phyloP scores from a whole-genome alignment of 2,888 invertebrate genomes.

The Rhaphigaster nebulosa region DNA sequence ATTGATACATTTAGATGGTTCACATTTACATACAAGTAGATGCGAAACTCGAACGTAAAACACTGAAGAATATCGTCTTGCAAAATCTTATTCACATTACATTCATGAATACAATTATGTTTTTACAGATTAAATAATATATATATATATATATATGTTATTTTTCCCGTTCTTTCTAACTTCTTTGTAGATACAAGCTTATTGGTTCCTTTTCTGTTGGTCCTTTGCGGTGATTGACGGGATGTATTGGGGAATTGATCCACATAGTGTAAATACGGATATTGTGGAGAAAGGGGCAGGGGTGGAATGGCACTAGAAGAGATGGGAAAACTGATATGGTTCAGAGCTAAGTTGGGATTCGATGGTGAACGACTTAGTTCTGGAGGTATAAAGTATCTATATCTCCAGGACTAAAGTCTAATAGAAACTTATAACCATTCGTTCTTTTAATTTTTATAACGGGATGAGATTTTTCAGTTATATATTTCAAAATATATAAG shows the following conservation, averaged over 20 bases:
- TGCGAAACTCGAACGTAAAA: too few relatives aligned
- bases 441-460: too few relatives aligned
- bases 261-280: neutral
- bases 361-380: neutral
- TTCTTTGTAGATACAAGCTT: neutral
- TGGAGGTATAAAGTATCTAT: neutral
- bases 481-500: too few relatives aligned
- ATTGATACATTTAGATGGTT: too few relatives aligned
- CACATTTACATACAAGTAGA: too few relatives aligned
- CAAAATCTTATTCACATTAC: too few relatives aligned
- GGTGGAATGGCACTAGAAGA: neutral
- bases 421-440: too few relatives aligned
- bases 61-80: too few relatives aligned
- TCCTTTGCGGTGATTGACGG: neutral
- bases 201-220: neutral
- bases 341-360: neutral
- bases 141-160: neutral
- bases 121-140: too few relatives aligned
- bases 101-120: too few relatives aligned
- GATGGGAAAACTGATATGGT: neutral
- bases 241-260: neutral
- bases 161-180: neutral
- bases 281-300: neutral
- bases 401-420: too few relatives aligned
- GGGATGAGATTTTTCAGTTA: too few relatives aligned